phyloP scores from a whole-genome alignment of 2,888 invertebrate genomes.

The Ischnus inquisitorius region DNA sequence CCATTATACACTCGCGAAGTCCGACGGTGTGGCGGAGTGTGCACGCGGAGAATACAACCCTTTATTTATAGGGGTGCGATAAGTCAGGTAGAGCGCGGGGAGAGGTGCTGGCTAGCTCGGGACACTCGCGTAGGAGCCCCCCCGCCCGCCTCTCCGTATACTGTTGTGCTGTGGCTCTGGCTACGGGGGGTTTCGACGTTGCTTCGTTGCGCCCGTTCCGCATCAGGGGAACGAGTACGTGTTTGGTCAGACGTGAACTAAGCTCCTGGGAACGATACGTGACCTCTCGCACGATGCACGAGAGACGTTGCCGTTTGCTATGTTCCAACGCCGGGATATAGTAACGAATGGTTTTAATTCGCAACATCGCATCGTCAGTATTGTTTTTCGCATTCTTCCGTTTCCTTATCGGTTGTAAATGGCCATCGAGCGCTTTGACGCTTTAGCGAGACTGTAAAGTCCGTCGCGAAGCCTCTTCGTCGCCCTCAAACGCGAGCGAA shows the following conservation, averaged over 20 bases:
- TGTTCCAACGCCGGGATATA: slow-evolving; percentile 36
- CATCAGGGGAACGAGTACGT: slow-evolving; percentile 69
- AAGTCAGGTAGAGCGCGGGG: slow-evolving; percentile 63
- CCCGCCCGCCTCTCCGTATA: slow-evolving; percentile 25
- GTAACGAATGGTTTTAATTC: slow-evolving; percentile 67
- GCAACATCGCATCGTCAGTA: slow-evolving; percentile 45
- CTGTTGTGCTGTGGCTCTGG: slow-evolving; percentile 34
- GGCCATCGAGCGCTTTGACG: slow-evolving; percentile 11
- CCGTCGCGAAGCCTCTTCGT: background rate
- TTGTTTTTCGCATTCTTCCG: background rate
- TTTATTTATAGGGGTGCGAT: slow-evolving; percentile 70
- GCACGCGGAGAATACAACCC: slow-evolving; percentile 64
- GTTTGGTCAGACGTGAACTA: slow-evolving; percentile 70
- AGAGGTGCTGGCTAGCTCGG: slow-evolving; percentile 1
- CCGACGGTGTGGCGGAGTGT: slow-evolving; percentile 52
- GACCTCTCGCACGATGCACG: slow-evolving; percentile 59
- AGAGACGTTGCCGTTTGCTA: slow-evolving; percentile 37
- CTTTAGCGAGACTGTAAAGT: background rate
- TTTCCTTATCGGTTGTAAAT: slow-evolving; percentile 1
- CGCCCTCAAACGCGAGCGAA: background rate
- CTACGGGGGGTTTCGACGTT: slow-evolving; percentile 50
- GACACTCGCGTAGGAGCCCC: slow-evolving; percentile 11
- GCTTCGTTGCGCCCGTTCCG: slow-evolving; percentile 66
- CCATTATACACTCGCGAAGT: slow-evolving; percentile 62
- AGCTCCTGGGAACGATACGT: slow-evolving; percentile 69